Evolutionary conservation across 1,140 invertebrate genomes (phyloP).

Genomic region (Bombus huntii): DNA sequence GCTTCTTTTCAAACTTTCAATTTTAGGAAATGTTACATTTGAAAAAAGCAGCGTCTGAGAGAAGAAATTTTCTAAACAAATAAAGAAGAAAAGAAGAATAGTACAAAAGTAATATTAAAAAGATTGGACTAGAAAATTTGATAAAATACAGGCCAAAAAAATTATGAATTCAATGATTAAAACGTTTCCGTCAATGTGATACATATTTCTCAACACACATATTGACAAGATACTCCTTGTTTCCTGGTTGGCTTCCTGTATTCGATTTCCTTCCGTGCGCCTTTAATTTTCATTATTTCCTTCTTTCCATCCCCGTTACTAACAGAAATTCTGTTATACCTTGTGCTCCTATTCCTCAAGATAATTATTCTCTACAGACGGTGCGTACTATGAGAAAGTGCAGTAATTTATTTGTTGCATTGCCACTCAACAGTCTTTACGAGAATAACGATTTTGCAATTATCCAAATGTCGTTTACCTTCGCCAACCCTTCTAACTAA

Average conservation of each 20-base stretch:
- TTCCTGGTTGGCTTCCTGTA: slow-evolving; percentile 4
- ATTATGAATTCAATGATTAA: neutral
- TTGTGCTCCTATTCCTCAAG: slow-evolving; percentile 21
- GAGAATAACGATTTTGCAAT: neutral
- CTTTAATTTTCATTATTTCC: slow-evolving; percentile 37
- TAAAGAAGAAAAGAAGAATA: neutral
- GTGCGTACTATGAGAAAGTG: neutral
- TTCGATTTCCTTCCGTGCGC: slow-evolving; percentile 17
- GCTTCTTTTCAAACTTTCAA: too few species aligned
- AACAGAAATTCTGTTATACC: slow-evolving; percentile 34
- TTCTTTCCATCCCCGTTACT: slow-evolving; percentile 42
- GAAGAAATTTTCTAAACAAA: neutral
- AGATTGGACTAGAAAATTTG: neutral
- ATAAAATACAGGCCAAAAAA: neutral
- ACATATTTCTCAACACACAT: neutral
- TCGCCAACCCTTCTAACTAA: neutral
- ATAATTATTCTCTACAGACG: slow-evolving; percentile 41
- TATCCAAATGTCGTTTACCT: neutral
- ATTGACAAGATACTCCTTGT: neutral
- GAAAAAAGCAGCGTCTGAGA: neutral
- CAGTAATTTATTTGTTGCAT: slow-evolving; percentile 16
- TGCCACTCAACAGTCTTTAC: neutral
- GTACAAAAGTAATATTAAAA: neutral
- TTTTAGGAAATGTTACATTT: too few species aligned
- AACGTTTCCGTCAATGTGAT: neutral